Conservation (phyloP, 2,888 invertebrate species). For the Limnephilus marmoratus region DNA sequence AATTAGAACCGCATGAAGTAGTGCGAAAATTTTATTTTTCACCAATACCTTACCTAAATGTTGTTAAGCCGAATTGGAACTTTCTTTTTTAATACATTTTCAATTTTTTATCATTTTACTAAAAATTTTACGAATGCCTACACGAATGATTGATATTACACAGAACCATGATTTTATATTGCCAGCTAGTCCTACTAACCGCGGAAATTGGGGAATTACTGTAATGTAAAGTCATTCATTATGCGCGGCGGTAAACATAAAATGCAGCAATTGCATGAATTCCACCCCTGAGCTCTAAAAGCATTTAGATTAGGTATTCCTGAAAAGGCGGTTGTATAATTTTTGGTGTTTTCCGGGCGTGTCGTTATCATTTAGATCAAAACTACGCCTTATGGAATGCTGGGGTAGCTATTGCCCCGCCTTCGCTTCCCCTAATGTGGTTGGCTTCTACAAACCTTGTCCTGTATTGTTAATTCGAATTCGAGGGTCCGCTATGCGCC, state of each 20-base stretch:
- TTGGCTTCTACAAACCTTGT: not conserved
- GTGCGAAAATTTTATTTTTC: not conserved
- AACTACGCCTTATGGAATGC: not conserved
- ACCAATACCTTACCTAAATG: not conserved
- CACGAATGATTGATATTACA: not conserved
- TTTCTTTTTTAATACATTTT: too few species aligned
- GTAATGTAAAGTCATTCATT: not conserved
- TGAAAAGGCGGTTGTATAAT: not conserved
- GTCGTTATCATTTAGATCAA: not conserved
- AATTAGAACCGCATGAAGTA: not conserved
- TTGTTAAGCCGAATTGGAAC: too few species aligned
- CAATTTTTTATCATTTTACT: not conserved
- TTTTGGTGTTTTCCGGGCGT: not conserved
- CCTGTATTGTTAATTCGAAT: not conserved
- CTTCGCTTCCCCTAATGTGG: not conserved
- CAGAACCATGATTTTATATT: not conserved
- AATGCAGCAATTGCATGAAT: conserved; percentile 2
- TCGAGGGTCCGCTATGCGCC: not conserved
- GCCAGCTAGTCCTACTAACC: not conserved
- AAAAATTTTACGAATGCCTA: not conserved
- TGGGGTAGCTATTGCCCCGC: not conserved
- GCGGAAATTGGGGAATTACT: not conserved
- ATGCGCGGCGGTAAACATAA: not conserved
- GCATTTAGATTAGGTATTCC: not conserved
- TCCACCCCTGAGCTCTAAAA: not conserved